phyloP scores from a whole-genome alignment of 2,888 invertebrate species.

The Aricia artaxerxes region DNA sequence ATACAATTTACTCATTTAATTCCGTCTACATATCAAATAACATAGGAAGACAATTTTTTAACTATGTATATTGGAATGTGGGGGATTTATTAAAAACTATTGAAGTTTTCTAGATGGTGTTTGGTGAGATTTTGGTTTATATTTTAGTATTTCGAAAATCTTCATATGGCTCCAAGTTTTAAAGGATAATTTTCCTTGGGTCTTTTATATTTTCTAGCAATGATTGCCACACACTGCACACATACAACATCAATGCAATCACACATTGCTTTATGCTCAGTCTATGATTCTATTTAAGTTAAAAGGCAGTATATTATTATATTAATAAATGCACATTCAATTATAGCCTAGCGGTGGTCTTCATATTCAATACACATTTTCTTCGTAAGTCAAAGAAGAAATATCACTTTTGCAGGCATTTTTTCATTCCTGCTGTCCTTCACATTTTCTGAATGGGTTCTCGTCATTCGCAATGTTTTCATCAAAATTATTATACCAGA shows the following conservation, averaged over 20 bases:
- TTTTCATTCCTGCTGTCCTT: background rate
- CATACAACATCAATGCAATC: conserved; percentile 8
- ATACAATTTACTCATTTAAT: conserved; percentile 21
- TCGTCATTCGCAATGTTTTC: background rate
- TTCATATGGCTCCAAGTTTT: conserved; percentile 46
- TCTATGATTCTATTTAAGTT: conserved; percentile 3
- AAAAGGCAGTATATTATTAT: conserved; percentile 25
- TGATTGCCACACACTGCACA: background rate
- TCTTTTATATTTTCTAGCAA: conserved; percentile 39
- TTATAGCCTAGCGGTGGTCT: conserved; percentile 23
- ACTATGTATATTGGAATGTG: conserved; percentile 55
- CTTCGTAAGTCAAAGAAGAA: background rate
- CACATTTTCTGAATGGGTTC: background rate
- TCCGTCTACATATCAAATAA: conserved; percentile 28
- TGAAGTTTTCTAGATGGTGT: conserved; percentile 37
- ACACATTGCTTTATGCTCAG: background rate
- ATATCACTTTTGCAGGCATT: background rate
- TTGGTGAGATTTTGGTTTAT: conserved; percentile 55
- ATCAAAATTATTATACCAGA: background rate
- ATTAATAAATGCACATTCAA: conserved; percentile 29
- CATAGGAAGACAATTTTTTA: conserved; percentile 64
- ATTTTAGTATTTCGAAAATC: conserved; percentile 44
- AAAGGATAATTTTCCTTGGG: conserved; percentile 40
- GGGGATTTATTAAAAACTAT: conserved; percentile 32
- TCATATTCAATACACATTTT: background rate